Conservation (phyloP, 30 jellyfish, hydroid and myxozoan species). For the Mastigias papua region DNA sequence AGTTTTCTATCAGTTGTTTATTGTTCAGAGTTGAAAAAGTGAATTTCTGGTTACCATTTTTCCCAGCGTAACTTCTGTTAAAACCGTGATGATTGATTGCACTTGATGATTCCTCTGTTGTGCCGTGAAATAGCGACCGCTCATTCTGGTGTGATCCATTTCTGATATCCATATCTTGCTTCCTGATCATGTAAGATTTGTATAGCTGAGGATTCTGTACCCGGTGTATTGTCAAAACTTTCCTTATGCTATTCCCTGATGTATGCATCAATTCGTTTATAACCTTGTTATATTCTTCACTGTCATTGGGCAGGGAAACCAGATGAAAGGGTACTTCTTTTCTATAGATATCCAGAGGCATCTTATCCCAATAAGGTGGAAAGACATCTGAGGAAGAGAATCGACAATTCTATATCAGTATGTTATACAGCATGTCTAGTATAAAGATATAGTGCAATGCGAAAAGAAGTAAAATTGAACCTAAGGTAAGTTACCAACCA, state of each 20-base stretch:
- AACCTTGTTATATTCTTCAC: conserved; percentile 23
- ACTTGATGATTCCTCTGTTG: conserved; percentile 14
- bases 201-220: conserved; percentile 50
- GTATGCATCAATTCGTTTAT: not conserved
- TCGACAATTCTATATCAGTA: too few species aligned
- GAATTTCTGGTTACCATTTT: conserved; percentile 40
- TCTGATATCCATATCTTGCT: conserved; percentile 25
- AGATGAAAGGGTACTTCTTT: conserved; percentile 15
- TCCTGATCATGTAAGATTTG: conserved; percentile 10
- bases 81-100: conserved; percentile 50
- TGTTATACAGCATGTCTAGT: too few species aligned
- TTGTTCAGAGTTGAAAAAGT: too few species aligned
- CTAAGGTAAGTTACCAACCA: too few species aligned
- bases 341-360: conserved; percentile 17
- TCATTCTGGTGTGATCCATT: not conserved
- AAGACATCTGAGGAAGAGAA: not conserved
- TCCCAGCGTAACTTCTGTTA: conserved; percentile 50
- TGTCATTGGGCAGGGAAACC: not conserved
- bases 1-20: too few species aligned
- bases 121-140: conserved; percentile 38
- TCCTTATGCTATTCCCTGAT: not conserved
- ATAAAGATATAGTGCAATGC: too few species aligned
- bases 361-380: conserved; percentile 41
- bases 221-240: conserved; percentile 8
- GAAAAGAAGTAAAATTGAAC: too few species aligned